Percentiles rank a stretch among this genome's conserved stretches.
Evolutionary conservation across 2,797 vertebrate species (phyloP).

Genomic region (Helicolenus hilgendorfi): DNA sequence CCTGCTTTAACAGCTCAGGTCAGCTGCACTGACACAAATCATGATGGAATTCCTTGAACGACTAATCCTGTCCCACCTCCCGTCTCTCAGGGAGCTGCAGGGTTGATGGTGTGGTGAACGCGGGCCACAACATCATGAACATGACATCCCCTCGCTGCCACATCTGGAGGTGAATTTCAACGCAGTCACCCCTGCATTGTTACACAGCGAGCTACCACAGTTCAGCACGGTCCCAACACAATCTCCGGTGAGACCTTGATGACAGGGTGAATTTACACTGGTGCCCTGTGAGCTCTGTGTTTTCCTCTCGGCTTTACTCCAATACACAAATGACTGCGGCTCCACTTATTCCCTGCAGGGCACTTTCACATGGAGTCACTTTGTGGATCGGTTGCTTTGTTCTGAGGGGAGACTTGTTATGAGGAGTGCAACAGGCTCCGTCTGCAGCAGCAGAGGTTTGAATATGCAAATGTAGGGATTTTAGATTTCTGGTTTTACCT

Average conservation of each 20-base stretch:
- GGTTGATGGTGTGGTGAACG: neutral
- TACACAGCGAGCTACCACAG: neutral
- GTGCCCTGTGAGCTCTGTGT: slow-evolving; percentile 52
- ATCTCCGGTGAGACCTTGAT: slow-evolving; percentile 27
- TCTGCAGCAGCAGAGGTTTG: neutral
- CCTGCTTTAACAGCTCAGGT: slow-evolving; percentile 16
- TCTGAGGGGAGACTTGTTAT: slow-evolving; percentile 23
- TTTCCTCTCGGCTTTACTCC: slow-evolving; percentile 51
- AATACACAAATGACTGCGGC: slow-evolving; percentile 54
- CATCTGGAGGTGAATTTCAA: slow-evolving; percentile 2
- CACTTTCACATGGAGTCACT: slow-evolving; percentile 33
- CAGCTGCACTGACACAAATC: slow-evolving; percentile 40
- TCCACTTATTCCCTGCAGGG: slow-evolving; percentile 47
- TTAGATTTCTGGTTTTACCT: slow-evolving; percentile 30
- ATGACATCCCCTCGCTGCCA: neutral
- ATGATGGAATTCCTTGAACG: slow-evolving; percentile 29
- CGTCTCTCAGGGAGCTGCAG: neutral
- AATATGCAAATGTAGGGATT: slow-evolving; percentile 21
- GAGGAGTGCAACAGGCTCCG: slow-evolving; percentile 14
- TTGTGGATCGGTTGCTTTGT: slow-evolving; percentile 56
- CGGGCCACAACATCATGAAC: neutral
- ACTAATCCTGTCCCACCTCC: neutral
- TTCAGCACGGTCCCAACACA: slow-evolving; percentile 15
- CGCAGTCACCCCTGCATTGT: slow-evolving; percentile 4
- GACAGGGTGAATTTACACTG: slow-evolving; percentile 38